These are phyloP conservation scores for Aplocera efformata DNA, from an alignment of 2,888 invertebrate genomes.

Conservation along the genomic window DNA sequence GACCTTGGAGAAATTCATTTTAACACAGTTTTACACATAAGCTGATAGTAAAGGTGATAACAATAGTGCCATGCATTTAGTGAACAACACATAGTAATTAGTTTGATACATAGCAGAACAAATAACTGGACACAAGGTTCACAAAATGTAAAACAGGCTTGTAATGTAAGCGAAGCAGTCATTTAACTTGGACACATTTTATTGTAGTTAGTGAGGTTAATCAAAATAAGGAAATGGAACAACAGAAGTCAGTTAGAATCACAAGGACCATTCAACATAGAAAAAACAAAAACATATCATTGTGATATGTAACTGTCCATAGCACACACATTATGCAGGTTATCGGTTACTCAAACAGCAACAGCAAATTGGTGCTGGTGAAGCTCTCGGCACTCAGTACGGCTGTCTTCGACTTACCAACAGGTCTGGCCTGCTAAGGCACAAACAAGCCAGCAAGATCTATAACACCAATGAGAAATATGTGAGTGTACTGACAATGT, in stretches of 20 bases:
- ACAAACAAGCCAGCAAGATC: slow-evolving; percentile 88
- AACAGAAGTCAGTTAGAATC: slow-evolving; percentile 66
- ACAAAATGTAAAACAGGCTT: too few species aligned
- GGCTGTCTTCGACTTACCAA: slow-evolving; percentile 82
- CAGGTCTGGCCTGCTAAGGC: slow-evolving; percentile 87
- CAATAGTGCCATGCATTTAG: slow-evolving; percentile 16
- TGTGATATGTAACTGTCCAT: slow-evolving; percentile 58
- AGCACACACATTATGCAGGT: slow-evolving; percentile 77
- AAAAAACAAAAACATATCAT: slow-evolving; percentile 55
- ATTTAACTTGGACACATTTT: slow-evolving; percentile 11
- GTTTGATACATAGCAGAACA: too few species aligned
- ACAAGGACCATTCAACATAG: slow-evolving; percentile 79
- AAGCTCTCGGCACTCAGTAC: slow-evolving; percentile 67
- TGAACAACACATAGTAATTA: too few species aligned
- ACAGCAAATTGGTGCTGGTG: slow-evolving; percentile 65
- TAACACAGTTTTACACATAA: background rate
- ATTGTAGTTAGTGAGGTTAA: slow-evolving; percentile 33
- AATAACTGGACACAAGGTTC: too few species aligned
- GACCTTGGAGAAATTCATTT: slow-evolving; percentile 1
- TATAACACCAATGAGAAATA: slow-evolving; percentile 82
- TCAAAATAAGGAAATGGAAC: slow-evolving; percentile 32
- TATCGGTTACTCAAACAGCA: slow-evolving; percentile 68
- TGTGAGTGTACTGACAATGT: slow-evolving; percentile 69
- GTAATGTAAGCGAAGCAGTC: slow-evolving; percentile 8
- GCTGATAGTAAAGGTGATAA: background rate